phyloP scores from a whole-genome alignment of 2,797 vertebrate species.

The Enteromius fasciolatus region DNA sequence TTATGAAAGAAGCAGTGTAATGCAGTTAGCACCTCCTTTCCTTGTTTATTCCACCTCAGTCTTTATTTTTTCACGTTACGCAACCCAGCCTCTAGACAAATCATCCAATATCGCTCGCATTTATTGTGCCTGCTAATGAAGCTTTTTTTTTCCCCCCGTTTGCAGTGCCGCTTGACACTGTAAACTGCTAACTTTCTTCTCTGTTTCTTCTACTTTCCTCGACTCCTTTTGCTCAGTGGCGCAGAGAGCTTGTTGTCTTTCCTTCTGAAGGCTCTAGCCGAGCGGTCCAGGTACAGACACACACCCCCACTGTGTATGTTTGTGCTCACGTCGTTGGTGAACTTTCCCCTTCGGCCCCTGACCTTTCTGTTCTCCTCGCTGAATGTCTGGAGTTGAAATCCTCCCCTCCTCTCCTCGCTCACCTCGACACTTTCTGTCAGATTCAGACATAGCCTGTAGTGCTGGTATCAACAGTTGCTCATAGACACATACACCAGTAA shows the following conservation, averaged over 20 bases:
- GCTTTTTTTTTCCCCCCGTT: constrained; percentile 51
- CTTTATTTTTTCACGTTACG: constrained; percentile 71
- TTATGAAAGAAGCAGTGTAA: constrained; percentile 75
- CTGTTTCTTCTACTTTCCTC: constrained; percentile 20
- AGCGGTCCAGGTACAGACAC: constrained; percentile 77
- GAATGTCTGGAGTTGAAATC: neutral
- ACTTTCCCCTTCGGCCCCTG: constrained; percentile 58
- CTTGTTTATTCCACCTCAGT: constrained; percentile 73
- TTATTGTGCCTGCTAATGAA: constrained; percentile 73
- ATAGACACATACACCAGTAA: constrained; percentile 31
- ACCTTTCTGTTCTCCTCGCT: constrained; percentile 55
- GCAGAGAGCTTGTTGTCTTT: constrained; percentile 80
- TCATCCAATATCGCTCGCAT: constrained; percentile 71
- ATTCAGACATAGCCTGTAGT: constrained; percentile 27
- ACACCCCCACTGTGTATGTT: constrained; percentile 56
- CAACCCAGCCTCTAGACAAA: constrained; percentile 71
- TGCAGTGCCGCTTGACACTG: constrained; percentile 61
- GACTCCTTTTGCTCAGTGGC: constrained; percentile 70
- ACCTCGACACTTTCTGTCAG: constrained; percentile 28
- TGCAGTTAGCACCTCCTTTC: constrained; percentile 68
- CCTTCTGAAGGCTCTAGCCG: constrained; percentile 77
- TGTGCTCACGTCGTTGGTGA: constrained; percentile 2
- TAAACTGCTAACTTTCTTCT: constrained; percentile 50
- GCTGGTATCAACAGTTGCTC: constrained; percentile 28
- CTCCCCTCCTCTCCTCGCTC: constrained; percentile 14